Evolutionary conservation across 2,888 invertebrate genomes (phyloP).

Genomic region (Synanthedon formicaeformis): DNA sequence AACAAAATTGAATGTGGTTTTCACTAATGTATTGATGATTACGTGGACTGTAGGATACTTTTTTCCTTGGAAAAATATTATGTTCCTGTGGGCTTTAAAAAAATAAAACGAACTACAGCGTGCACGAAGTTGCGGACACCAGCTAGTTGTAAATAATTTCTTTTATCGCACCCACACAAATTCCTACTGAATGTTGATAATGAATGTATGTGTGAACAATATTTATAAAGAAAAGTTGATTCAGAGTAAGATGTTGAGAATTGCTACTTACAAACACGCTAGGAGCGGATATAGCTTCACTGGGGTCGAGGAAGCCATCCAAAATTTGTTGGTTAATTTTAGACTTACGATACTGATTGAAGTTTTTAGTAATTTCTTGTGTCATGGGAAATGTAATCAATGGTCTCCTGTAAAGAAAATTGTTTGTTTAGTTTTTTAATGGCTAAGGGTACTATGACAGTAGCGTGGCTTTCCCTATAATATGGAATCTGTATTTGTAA

Average conservation of each 20-base stretch:
- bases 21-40: too few species aligned
- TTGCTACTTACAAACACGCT: conserved; percentile 50
- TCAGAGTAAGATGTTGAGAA: background rate
- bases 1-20: too few species aligned
- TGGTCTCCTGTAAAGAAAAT: conserved; percentile 32
- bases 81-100: too few species aligned
- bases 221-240: too few species aligned
- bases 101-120: too few species aligned
- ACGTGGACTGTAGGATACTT: too few species aligned
- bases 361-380: conserved; percentile 35
- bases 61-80: too few species aligned
- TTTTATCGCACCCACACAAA: too few species aligned
- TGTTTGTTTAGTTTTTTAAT: background rate
- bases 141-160: too few species aligned
- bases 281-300: conserved; percentile 47
- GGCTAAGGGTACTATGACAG: background rate
- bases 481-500: background rate
- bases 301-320: conserved; percentile 44
- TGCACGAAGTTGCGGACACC: too few species aligned
- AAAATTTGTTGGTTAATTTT: conserved; percentile 60
- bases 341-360: conserved; percentile 45
- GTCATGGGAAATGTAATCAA: conserved; percentile 58
- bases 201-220: too few species aligned
- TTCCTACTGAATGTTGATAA: too few species aligned
- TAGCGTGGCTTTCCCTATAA: background rate